Conservation (phyloP, 1,140 invertebrate species). For the Drosophila saltans region DNA sequence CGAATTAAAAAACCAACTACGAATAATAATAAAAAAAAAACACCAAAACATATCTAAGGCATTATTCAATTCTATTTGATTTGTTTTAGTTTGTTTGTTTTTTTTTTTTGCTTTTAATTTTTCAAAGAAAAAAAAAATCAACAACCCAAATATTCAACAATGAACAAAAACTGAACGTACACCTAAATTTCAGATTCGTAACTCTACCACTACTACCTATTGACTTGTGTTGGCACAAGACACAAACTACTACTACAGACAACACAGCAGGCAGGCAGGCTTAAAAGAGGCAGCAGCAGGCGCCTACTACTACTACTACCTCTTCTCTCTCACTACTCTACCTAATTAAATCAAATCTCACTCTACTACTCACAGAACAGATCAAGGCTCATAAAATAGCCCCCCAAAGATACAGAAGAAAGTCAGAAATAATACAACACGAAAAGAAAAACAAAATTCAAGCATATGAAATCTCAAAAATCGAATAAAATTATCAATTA, state of each 20-base stretch:
- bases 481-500: slow-evolving; percentile 36
- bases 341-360: slow-evolving; percentile 7
- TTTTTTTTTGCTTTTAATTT: slow-evolving; percentile 49
- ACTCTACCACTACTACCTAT: slow-evolving; percentile 57
- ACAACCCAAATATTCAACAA: not conserved
- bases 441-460: slow-evolving; percentile 17
- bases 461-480: slow-evolving; percentile 34
- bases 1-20: slow-evolving; percentile 18
- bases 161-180: slow-evolving; percentile 75
- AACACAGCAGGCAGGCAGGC: slow-evolving; percentile 56
- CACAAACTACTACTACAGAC: slow-evolving; percentile 4
- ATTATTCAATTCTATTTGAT: slow-evolving; percentile 75
- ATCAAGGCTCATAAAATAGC: not conserved
- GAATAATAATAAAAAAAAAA: slow-evolving; percentile 25
- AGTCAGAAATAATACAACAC: slow-evolving; percentile 49
- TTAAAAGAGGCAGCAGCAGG: slow-evolving; percentile 1
- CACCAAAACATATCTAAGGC: slow-evolving; percentile 75
- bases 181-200: slow-evolving; percentile 80
- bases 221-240: slow-evolving; percentile 66
- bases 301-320: slow-evolving; percentile 47
- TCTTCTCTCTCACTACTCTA: slow-evolving; percentile 4
- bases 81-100: slow-evolving; percentile 66
- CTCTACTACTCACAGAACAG: slow-evolving; percentile 65
- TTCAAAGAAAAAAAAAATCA: slow-evolving; percentile 49
- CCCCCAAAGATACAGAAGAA: slow-evolving; percentile 59